Conservation (phyloP, 2,888 invertebrate species). For the Cistogaster globosa region DNA sequence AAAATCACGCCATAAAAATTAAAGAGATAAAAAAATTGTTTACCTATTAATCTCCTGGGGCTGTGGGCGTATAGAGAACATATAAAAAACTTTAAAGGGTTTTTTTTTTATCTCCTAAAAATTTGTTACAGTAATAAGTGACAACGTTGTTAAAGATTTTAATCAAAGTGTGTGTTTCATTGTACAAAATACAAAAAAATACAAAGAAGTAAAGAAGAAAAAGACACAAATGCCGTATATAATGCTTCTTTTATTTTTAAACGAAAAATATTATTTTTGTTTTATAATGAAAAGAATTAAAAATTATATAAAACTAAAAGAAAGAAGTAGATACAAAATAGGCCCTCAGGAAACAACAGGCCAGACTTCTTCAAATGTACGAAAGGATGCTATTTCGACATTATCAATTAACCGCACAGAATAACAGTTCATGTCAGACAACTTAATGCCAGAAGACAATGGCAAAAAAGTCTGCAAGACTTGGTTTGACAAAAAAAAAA, state of each 20-base stretch:
- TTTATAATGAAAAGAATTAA: background rate
- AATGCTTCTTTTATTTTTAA: too few relatives aligned
- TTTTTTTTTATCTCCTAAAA: constrained; percentile 13
- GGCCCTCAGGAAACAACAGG: constrained; percentile 39
- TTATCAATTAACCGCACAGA: constrained; percentile 71
- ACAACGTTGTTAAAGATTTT: constrained; percentile 38
- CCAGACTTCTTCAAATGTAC: constrained; percentile 35
- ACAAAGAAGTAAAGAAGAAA: background rate
- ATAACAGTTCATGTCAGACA: constrained; percentile 70
- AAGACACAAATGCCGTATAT: too few relatives aligned
- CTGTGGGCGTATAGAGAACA: background rate
- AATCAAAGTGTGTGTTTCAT: constrained; percentile 46
- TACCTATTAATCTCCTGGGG: background rate
- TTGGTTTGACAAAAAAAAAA: constrained; percentile 1
- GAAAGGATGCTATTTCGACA: constrained; percentile 67
- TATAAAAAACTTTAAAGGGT: background rate
- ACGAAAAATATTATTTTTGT: too few relatives aligned
- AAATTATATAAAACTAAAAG: background rate
- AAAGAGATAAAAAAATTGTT: background rate
- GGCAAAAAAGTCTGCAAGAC: constrained; percentile 48
- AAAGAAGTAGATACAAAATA: constrained; percentile 19
- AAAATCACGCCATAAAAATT: background rate
- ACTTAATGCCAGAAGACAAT: constrained; percentile 68
- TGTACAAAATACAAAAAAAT: background rate
- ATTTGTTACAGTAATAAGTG: constrained; percentile 39